phyloP scores from a whole-genome alignment of 35 echinoderm and acorn worm genomes.

The Ophiothrix spiculata region DNA sequence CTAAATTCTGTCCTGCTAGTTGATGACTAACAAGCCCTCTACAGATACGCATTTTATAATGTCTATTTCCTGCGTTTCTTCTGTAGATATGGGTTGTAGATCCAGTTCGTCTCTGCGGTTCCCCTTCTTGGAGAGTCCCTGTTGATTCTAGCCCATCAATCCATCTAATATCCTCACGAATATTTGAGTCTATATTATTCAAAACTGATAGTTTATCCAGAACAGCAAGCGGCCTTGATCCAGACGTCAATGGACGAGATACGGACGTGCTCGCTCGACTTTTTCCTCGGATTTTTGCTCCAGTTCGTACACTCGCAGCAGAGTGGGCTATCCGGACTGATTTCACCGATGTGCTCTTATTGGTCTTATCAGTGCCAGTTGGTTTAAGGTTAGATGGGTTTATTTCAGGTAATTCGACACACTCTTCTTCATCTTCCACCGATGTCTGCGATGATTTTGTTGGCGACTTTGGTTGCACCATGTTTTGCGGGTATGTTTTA shows the following conservation, averaged over 20 bases:
- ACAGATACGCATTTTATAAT: constrained; percentile 65
- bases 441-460: neutral
- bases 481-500: neutral
- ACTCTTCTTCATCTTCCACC: neutral
- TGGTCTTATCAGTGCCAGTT: neutral
- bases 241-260: constrained; percentile 14
- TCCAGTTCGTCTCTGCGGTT: constrained; percentile 4
- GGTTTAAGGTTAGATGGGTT: neutral
- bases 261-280: neutral
- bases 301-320: neutral
- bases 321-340: neutral
- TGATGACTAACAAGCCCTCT: constrained; percentile 87
- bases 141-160: constrained; percentile 69
- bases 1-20: constrained; percentile 14
- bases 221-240: constrained; percentile 60
- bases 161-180: constrained; percentile 78
- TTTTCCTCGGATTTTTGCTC: neutral
- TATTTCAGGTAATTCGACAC: constrained; percentile 6
- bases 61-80: constrained; percentile 30
- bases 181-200: constrained; percentile 62
- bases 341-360: neutral
- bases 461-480: neutral
- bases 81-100: constrained; percentile 52
- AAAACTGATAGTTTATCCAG: constrained; percentile 68
- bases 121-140: constrained; percentile 61